Evolutionary conservation across 2,113 vertebrate species (phyloP).

Genomic region (Hepsetus odoe): DNA sequence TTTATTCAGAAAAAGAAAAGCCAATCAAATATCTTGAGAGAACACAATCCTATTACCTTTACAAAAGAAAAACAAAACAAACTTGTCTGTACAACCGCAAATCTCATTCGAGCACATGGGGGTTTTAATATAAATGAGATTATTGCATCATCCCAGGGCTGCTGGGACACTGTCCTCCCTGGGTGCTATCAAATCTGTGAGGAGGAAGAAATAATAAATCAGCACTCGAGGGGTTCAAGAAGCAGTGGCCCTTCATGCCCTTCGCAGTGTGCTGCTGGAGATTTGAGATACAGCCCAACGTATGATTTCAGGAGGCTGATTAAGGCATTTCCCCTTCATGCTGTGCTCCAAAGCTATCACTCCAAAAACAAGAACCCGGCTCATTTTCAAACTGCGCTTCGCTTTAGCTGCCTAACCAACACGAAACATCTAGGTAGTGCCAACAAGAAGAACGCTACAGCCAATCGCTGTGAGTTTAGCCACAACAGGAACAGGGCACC

Average conservation of each 20-base stretch:
- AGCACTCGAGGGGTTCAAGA: background rate
- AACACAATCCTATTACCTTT: slow-evolving; percentile 17
- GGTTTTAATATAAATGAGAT: slow-evolving; percentile 56
- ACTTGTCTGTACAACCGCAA: slow-evolving; percentile 45
- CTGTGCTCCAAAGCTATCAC: slow-evolving; percentile 66
- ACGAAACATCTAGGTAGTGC: slow-evolving; percentile 25
- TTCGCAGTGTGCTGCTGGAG: background rate
- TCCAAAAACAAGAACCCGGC: slow-evolving; percentile 12
- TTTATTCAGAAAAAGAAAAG: slow-evolving; percentile 57
- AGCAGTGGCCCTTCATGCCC: background rate
- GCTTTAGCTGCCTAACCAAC: slow-evolving; percentile 49
- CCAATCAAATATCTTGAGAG: slow-evolving; percentile 33
- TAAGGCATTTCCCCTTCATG: slow-evolving; percentile 63
- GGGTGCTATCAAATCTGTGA: background rate
- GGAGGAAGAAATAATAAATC: background rate
- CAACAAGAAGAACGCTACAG: slow-evolving; percentile 32
- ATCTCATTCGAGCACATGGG: slow-evolving; percentile 65
- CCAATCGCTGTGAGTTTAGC: slow-evolving; percentile 20
- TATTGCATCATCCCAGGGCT: slow-evolving; percentile 69
- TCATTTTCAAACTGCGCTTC: background rate
- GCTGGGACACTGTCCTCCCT: slow-evolving; percentile 54
- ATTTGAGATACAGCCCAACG: background rate
- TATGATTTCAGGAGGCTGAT: slow-evolving; percentile 35
- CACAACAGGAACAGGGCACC: background rate
- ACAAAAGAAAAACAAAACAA: slow-evolving; percentile 29